Evolutionary conservation across 1,140 invertebrate genomes (phyloP), one percentile per base, ranked within the genome.

Genomic region (Drosophila bocqueti): DNA sequence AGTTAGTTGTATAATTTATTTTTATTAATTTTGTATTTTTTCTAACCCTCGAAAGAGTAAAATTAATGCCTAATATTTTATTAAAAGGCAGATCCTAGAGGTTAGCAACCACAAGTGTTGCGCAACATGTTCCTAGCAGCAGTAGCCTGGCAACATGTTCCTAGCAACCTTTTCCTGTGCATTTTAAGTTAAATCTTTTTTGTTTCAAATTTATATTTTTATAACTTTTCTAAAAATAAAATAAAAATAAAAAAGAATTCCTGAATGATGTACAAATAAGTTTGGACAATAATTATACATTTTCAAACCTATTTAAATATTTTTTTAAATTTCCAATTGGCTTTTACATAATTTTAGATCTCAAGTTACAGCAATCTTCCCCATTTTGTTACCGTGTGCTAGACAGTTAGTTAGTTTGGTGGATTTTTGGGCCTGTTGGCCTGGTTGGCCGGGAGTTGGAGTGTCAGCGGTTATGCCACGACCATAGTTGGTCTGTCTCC

Each of bases 401-500:
- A 65, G 68, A 63, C 64, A 78, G 78, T 78, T 81, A 66, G 76
- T 76, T 79, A 72, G 76, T 80, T 83, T 58, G 65, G 79, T 72
- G 68, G 21, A 6, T 40, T 57, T 57, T 40, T 10, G 36, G 21
- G 36, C 21, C 24, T 16, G 58, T 13, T 42, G 36, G 26, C 50
- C 34, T 36, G 49, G 49, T 38, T 54, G 67, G 64, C 16, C 40
- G 29, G 16, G 63, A 46, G 16, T 71, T 72, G 65, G 79, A 86
- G 82, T 82, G 79, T 75, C 75, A 64, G 79, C 64, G 79, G 82
- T 84, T 84, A 85, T 81, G 78, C 73, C 73, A 81, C 40, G 61
- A 49, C 66, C 74, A 75, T 79, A 72, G 57, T 62, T 46, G 63
- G 49, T 34, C 67, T 67, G 67, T 67, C 40, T 26, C 42, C 43